phyloP scores from a whole-genome alignment of 2,113 vertebrate species.

The Odocoileus hemionus region DNA sequence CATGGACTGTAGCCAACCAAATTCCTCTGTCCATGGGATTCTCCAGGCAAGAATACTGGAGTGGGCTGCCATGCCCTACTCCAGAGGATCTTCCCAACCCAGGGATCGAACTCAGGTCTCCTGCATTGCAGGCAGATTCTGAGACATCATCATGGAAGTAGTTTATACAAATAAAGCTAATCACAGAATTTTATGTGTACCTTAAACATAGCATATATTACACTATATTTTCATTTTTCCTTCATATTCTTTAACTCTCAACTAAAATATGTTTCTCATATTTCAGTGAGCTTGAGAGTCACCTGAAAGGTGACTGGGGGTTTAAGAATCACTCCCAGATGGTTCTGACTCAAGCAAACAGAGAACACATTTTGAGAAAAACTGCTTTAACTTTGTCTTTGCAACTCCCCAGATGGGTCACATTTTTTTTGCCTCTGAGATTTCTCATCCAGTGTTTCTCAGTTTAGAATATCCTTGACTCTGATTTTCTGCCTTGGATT shows the following conservation, averaged over 20 bases:
- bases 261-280: not conserved
- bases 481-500: not conserved
- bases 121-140: not conserved
- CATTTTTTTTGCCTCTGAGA: not conserved
- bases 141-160: not conserved
- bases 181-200: not conserved
- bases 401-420: not conserved
- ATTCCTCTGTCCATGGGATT: not conserved
- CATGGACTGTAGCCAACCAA: not conserved
- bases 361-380: not conserved
- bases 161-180: not conserved
- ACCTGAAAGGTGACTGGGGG: not conserved
- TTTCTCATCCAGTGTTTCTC: not conserved
- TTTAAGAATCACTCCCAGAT: not conserved
- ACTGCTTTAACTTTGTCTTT: not conserved
- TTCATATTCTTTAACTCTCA: not conserved
- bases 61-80: not conserved
- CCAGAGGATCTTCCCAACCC: not conserved
- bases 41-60: not conserved
- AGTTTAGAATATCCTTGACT: not conserved
- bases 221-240: not conserved
- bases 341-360: constrained; percentile 12
- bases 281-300: not conserved
- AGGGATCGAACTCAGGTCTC: not conserved
- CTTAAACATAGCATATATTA: not conserved